These are phyloP conservation scores for Tetragonula clypearis DNA, from an alignment of 1,140 invertebrate genomes.

Conservation along the genomic window DNA sequence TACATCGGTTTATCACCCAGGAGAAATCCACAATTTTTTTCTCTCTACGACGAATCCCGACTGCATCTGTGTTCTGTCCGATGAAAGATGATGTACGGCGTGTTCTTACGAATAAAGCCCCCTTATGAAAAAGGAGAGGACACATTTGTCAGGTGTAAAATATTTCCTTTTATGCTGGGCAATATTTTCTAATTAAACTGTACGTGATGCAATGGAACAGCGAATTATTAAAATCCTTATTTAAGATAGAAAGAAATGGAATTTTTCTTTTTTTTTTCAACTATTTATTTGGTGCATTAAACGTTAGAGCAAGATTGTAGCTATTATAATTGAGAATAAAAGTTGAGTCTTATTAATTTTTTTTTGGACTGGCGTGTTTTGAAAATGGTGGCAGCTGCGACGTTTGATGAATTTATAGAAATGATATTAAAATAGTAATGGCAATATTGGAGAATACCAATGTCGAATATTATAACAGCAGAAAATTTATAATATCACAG, in stretches of 20 bases:
- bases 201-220: background rate
- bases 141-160: background rate
- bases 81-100: background rate
- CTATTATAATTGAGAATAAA: no score
- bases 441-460: background rate
- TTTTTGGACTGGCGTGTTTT: background rate
- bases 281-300: no score
- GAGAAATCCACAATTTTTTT: background rate
- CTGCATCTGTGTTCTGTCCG: background rate
- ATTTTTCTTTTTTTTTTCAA: no score
- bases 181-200: no score
- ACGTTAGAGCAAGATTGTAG: no score
- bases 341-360: background rate
- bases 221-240: background rate
- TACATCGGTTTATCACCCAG: background rate
- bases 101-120: background rate
- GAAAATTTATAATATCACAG: background rate
- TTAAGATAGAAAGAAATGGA: no score
- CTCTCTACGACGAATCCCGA: background rate
- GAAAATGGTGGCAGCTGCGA: background rate
- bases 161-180: background rate
- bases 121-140: background rate
- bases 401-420: no score
- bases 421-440: no score
- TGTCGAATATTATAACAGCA: background rate